A percentile compares a stretch with the other conserved stretches of the same genome.
Conservation (phyloP, 2,797 vertebrate genomes). For the Crypturellus tataupa region DNA sequence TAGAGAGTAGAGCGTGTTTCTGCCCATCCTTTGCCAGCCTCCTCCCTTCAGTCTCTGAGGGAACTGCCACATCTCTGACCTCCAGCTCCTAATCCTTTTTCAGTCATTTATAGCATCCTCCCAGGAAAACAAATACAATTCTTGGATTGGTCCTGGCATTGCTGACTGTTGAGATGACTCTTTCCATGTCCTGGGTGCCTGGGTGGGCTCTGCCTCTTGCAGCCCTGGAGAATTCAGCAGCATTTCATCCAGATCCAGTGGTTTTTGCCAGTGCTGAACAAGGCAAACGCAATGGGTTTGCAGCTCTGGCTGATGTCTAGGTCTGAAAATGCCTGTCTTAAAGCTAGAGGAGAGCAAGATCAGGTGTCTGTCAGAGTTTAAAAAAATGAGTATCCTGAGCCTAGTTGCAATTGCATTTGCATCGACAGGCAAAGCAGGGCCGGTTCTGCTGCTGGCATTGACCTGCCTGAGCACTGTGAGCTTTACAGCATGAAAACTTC, state of each 20-base stretch:
- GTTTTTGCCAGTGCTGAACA: background rate
- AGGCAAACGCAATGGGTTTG: background rate
- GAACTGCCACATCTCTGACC: constrained; percentile 2
- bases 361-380: background rate
- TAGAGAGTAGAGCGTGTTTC: background rate
- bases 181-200: background rate
- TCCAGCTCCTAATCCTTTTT: background rate
- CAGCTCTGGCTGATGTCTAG: no score
- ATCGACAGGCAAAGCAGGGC: background rate
- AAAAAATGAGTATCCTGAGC: background rate
- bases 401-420: accelerated
- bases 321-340: background rate
- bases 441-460: background rate
- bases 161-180: background rate
- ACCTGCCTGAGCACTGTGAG: background rate
- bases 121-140: background rate
- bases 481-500: background rate
- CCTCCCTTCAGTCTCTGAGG: background rate
- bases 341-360: accelerated
- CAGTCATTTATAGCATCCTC: background rate
- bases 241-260: background rate
- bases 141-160: background rate
- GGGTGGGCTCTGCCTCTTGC: background rate
- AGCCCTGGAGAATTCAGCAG: background rate
- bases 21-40: constrained; percentile 28